A percentile compares a stretch with the other conserved stretches of the same genome.
These are phyloP conservation scores for Iselma pallidipennis DNA, from an alignment of 2,888 invertebrate genomes.

Conservation along the genomic window DNA sequence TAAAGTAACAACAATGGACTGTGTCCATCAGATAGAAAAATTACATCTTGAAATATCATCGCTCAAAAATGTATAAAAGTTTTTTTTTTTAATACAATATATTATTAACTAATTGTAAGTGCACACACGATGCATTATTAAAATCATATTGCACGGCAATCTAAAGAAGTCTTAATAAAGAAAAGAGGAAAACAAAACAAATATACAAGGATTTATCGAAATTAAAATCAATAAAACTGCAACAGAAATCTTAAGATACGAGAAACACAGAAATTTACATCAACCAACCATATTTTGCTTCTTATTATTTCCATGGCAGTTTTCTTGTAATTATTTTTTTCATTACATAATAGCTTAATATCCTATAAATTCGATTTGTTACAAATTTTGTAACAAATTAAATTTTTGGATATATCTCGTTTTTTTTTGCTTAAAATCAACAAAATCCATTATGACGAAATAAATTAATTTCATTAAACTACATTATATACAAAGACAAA, in stretches of 20 bases:
- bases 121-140: slow-evolving; percentile 22
- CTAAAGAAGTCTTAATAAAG: neutral
- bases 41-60: slow-evolving; percentile 18
- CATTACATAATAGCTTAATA: neutral
- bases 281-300: neutral
- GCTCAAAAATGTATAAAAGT: slow-evolving; percentile 18
- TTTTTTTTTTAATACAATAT: slow-evolving; percentile 5
- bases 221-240: neutral
- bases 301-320: neutral
- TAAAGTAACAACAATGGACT: slow-evolving; percentile 25
- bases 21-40: slow-evolving; percentile 21
- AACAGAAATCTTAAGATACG: no score
- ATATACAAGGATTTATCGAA: neutral
- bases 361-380: neutral
- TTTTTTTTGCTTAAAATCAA: neutral
- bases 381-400: neutral
- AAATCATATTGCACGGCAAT: slow-evolving; percentile 43
- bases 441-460: slow-evolving; percentile 2
- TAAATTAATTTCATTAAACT: slow-evolving; percentile 24
- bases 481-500: slow-evolving; percentile 24
- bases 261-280: neutral
- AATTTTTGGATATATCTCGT: neutral
- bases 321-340: neutral
- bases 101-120: slow-evolving; percentile 14
- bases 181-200: neutral